Conservation (phyloP, 2,797 vertebrate genomes). For the Enteromius trimaculatus region DNA sequence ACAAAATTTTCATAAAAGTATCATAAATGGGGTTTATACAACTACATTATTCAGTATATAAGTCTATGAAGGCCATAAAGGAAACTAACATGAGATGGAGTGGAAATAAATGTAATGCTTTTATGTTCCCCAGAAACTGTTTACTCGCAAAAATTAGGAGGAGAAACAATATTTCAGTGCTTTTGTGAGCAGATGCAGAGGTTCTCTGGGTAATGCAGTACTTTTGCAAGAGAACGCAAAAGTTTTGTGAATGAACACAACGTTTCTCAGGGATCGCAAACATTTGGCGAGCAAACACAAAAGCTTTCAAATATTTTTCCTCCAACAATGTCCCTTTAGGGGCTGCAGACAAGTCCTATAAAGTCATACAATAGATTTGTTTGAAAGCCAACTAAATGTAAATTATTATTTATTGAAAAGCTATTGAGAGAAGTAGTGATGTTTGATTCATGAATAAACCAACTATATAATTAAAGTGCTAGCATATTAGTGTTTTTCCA, state of each 20-base stretch:
- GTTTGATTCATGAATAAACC: not conserved
- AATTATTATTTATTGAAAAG: not conserved
- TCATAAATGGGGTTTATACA: not conserved
- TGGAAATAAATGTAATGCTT: not conserved
- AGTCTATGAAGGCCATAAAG: not conserved
- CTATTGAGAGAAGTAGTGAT: not conserved
- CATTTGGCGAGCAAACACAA: not conserved
- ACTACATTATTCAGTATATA: not conserved
- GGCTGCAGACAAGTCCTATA: not conserved
- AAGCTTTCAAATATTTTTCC: not conserved
- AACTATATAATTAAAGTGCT: slow-evolving; percentile 24
- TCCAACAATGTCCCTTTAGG: not conserved
- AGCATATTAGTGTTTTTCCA: not conserved
- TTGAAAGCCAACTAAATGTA: not conserved
- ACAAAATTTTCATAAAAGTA: not conserved
- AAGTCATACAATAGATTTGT: not conserved
- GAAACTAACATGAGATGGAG: not conserved
- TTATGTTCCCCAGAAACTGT: not conserved
- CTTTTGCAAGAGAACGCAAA: not conserved
- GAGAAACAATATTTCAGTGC: not conserved
- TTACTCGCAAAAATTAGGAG: not conserved
- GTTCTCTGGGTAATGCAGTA: not conserved
- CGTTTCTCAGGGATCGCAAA: not conserved
- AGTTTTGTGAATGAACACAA: not conserved
- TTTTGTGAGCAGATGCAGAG: not conserved